Evolutionary conservation across 2,888 invertebrate genomes (phyloP).

Genomic region (Entomobrya proxima): DNA sequence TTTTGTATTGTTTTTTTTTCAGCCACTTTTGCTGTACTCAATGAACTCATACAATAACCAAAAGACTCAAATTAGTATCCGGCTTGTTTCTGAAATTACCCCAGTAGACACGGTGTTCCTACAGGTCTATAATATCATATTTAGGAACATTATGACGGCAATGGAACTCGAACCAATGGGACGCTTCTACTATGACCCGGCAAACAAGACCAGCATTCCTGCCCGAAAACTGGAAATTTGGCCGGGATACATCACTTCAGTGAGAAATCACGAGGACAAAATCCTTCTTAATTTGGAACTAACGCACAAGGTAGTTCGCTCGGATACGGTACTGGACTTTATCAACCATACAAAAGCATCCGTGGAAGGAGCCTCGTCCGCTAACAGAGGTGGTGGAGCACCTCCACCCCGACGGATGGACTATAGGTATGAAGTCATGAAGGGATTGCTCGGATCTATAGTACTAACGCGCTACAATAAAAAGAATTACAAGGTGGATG

Average conservation of each 20-base stretch:
- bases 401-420: neutral
- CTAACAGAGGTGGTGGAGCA: neutral
- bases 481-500: conserved; percentile 79
- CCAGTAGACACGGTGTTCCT: conserved; percentile 61
- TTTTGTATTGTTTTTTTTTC: conserved; percentile 21
- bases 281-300: conserved; percentile 77
- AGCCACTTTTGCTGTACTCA: conserved; percentile 66
- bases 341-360: conserved; percentile 78
- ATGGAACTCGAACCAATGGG: conserved; percentile 68
- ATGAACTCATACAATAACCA: conserved; percentile 44
- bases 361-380: neutral
- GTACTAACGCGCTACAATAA: conserved; percentile 77
- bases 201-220: conserved; percentile 79
- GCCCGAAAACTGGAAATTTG: conserved; percentile 85
- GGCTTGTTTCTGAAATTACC: conserved; percentile 57
- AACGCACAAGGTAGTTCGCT: conserved; percentile 77
- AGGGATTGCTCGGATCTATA: conserved; percentile 74
- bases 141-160: conserved; percentile 53
- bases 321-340: conserved; percentile 76
- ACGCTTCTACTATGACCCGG: conserved; percentile 62
- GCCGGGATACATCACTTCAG: conserved; percentile 80
- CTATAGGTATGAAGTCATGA: neutral
- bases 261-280: conserved; percentile 77
- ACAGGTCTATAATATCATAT: conserved; percentile 69
- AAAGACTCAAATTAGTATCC: conserved; percentile 56